Percentiles rank a stretch among this genome's conserved stretches.
Conservation (phyloP, 1,140 invertebrate species). For the Polypedilum vanderplanki region DNA sequence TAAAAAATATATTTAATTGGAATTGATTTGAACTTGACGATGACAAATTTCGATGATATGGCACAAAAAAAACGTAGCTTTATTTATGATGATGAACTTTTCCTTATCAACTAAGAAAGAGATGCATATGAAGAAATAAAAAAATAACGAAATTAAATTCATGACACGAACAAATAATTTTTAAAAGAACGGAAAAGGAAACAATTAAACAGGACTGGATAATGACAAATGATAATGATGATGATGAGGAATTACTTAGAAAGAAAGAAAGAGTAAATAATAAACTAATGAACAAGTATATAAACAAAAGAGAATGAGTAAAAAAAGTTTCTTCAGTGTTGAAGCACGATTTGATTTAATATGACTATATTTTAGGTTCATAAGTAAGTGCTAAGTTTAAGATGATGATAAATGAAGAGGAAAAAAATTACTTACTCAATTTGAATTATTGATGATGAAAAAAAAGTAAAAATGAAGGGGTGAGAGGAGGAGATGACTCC, state of each 20-base stretch:
- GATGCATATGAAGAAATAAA: neutral
- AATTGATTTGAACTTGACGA: constrained; percentile 17
- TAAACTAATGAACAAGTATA: neutral
- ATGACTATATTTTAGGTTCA: constrained; percentile 9
- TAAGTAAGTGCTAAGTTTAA: constrained; percentile 13
- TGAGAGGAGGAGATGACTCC: neutral
- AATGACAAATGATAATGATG: neutral
- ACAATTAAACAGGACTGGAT: neutral
- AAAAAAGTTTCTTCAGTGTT: neutral
- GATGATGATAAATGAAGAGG: neutral
- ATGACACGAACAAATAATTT: constrained; percentile 19
- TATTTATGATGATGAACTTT: neutral
- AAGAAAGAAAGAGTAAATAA: neutral
- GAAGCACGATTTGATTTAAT: constrained; percentile 13
- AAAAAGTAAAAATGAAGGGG: neutral
- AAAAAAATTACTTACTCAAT: constrained; percentile 1
- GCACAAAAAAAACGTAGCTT: constrained; percentile 11
- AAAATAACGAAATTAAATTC: neutral
- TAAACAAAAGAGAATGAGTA: neutral
- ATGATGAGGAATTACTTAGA: neutral
- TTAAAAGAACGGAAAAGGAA: neutral
- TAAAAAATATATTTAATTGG: too few relatives aligned
- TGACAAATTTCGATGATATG: neutral
- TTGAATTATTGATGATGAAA: neutral
- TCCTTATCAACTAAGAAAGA: neutral